phyloP scores from a whole-genome alignment of 2,113 vertebrate genomes.

The Pygathrix nemaeus region DNA sequence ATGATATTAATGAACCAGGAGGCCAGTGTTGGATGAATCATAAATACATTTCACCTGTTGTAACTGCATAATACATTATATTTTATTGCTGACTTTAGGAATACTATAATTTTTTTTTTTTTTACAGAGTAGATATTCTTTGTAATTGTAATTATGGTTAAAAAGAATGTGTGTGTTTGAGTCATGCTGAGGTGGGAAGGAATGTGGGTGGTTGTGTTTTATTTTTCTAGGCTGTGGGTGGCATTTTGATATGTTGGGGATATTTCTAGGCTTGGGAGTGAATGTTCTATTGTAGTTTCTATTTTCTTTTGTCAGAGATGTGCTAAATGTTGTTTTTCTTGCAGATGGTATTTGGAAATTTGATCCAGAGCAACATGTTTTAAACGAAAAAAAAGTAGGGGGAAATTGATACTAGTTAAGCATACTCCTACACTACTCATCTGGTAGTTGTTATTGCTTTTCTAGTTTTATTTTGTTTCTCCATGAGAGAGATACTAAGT shows the following conservation, averaged over 20 bases:
- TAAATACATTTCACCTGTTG: background rate
- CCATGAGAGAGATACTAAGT: background rate
- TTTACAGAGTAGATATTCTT: background rate
- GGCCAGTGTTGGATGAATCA: background rate
- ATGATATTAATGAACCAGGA: background rate
- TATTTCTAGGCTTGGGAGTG: conserved; percentile 61
- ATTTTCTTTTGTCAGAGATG: conserved; percentile 63
- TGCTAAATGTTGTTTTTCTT: conserved; percentile 60
- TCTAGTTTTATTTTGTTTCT: conserved; percentile 3
- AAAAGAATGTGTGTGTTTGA: conserved; percentile 42
- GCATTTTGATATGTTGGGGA: conserved; percentile 57
- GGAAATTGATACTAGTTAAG: conserved; percentile 26
- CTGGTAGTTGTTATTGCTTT: conserved; percentile 28
- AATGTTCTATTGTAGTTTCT: conserved; percentile 66
- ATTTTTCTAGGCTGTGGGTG: conserved; percentile 64
- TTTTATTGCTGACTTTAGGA: conserved; percentile 20
- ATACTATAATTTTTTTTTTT: background rate
- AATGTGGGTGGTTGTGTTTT: conserved; percentile 64
- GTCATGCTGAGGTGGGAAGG: conserved; percentile 58
- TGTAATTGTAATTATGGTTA: conserved; percentile 34
- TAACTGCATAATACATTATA: background rate
- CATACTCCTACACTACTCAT: conserved; percentile 39
- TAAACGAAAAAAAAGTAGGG: background rate
- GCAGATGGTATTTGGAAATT: conserved; percentile 67
- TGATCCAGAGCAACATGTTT: conserved; percentile 65